Conservation (phyloP, 2,888 invertebrate genomes). For the Abrostola triplasia region DNA sequence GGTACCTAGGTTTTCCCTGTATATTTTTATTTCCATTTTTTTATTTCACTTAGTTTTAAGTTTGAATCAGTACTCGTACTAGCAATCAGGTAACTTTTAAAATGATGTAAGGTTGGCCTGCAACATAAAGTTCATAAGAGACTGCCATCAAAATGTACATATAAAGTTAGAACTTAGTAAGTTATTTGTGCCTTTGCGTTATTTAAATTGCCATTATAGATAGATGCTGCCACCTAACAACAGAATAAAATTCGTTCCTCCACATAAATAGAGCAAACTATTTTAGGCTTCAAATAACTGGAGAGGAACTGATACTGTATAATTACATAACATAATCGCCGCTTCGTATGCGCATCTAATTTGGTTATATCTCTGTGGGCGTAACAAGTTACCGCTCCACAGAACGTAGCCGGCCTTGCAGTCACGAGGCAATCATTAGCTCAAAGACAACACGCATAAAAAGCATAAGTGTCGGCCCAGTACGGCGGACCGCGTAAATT, state of each 20-base stretch:
- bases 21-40: no score
- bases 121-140: no score
- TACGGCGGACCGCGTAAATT: constrained; percentile 84
- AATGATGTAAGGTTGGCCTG: no score
- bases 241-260: background rate
- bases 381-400: constrained; percentile 58
- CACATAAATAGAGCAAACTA: background rate
- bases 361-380: constrained; percentile 41
- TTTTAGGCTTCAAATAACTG: constrained; percentile 9
- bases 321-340: constrained; percentile 35
- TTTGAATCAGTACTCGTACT: no score
- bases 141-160: background rate
- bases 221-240: no score
- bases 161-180: background rate
- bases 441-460: constrained; percentile 87
- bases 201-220: background rate
- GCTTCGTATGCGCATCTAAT: constrained; percentile 37
- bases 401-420: constrained; percentile 69
- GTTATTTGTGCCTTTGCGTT: background rate
- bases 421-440: constrained; percentile 81
- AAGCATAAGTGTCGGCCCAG: constrained; percentile 83
- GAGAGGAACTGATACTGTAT: constrained; percentile 32
- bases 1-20: no score
- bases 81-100: no score
- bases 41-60: no score